phyloP scores from a whole-genome alignment of 2,888 invertebrate species.

The Ectemnius continuus region DNA sequence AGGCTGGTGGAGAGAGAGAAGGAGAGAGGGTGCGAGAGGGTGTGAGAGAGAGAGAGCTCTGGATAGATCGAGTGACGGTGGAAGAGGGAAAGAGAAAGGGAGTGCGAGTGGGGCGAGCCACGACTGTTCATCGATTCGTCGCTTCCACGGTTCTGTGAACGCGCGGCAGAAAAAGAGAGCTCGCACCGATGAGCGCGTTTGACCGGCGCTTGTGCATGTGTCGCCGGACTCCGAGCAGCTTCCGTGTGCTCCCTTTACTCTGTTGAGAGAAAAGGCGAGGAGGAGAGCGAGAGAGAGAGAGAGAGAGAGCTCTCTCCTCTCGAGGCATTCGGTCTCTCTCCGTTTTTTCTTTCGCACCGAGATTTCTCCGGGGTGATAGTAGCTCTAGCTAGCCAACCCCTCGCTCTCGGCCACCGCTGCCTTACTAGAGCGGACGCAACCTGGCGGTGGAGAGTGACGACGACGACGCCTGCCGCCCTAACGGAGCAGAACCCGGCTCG shows the following conservation, averaged over 20 bases:
- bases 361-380: no score
- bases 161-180: slow-evolving; percentile 49
- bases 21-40: no score
- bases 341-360: no score
- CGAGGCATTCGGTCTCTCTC: no score
- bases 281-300: no score
- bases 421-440: slow-evolving; percentile 47
- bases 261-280: no score
- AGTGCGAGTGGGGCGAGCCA: slow-evolving; percentile 55
- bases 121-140: slow-evolving; percentile 61
- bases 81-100: slow-evolving; percentile 18
- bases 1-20: slow-evolving; percentile 9
- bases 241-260: background rate
- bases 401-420: slow-evolving; percentile 2
- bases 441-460: slow-evolving; percentile 49
- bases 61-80: no score
- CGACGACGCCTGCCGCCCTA: slow-evolving; percentile 10
- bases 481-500: slow-evolving; percentile 29
- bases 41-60: background rate
- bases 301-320: no score
- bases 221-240: slow-evolving; percentile 19
- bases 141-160: slow-evolving; percentile 60
- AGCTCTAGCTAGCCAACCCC: background rate
- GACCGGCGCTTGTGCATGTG: slow-evolving; percentile 18
- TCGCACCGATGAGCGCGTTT: slow-evolving; percentile 44